These are phyloP conservation scores for Haemorhous mexicanus DNA, from an alignment of 2,113 vertebrate species.

Conservation along the genomic window DNA sequence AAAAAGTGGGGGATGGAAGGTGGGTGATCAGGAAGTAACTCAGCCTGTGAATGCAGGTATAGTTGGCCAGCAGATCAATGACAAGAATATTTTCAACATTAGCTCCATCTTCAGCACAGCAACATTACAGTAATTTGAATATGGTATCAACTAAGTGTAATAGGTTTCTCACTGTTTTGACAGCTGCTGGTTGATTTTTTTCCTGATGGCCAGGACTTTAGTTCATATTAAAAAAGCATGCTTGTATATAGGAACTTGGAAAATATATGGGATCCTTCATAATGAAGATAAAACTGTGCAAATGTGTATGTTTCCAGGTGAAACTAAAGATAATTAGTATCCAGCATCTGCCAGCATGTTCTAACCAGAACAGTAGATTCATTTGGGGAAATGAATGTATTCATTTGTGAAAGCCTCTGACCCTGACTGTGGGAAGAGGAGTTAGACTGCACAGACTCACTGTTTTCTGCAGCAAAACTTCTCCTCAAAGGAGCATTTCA, in stretches of 20 bases:
- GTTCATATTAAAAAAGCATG: background rate
- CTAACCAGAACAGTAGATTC: background rate
- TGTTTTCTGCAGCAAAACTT: background rate
- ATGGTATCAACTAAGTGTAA: background rate
- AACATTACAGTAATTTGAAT: background rate
- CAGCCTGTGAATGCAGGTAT: background rate
- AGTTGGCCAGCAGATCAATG: background rate
- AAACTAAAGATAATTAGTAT: background rate
- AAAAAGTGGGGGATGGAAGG: background rate
- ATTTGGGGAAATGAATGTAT: background rate
- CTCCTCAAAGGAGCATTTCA: background rate
- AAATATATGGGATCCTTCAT: background rate
- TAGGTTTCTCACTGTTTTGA: background rate
- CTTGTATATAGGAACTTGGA: background rate
- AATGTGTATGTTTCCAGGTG: background rate
- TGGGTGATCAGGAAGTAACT: fast-evolving
- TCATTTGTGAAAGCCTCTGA: background rate
- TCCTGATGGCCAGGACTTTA: background rate
- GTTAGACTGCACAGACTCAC: background rate
- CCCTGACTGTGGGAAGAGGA: background rate
- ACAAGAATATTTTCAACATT: background rate
- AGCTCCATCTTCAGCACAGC: background rate
- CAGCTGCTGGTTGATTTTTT: background rate
- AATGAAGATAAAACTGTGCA: background rate
- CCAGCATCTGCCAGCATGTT: background rate